These are phyloP conservation scores for Drosophila helvetica DNA, from an alignment of 2,888 invertebrate genomes.

Conservation along the genomic window DNA sequence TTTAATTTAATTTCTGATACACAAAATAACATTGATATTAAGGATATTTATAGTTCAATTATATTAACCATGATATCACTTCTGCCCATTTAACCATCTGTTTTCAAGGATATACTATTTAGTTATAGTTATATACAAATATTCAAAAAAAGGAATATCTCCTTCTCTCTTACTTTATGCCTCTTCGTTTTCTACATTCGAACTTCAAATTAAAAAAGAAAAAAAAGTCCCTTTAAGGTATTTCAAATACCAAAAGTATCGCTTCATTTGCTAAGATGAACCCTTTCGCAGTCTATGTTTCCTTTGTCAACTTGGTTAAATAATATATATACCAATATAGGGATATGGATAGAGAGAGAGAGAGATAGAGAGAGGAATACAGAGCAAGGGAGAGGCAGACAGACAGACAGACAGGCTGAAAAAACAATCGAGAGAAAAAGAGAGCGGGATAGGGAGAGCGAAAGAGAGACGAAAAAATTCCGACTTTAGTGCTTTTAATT, in stretches of 20 bases:
- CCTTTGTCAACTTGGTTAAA: not conserved
- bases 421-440: slow-evolving; percentile 28
- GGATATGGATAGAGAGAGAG: not conserved
- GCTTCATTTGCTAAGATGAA: not conserved
- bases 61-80: too few species aligned
- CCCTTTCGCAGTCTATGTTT: not conserved
- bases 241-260: not conserved
- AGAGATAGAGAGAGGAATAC: slow-evolving; percentile 40
- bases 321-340: not conserved
- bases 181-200: not conserved
- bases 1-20: too few species aligned
- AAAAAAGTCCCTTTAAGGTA: not conserved
- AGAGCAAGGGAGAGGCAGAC: slow-evolving; percentile 28
- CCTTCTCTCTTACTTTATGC: not conserved
- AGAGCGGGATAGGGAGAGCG: slow-evolving; percentile 64
- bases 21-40: too few species aligned
- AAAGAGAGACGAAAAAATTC: slow-evolving; percentile 81
- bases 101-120: not conserved
- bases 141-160: too few species aligned
- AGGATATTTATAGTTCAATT: too few species aligned
- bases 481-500: slow-evolving; percentile 84
- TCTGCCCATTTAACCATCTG: too few species aligned
- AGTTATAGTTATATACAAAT: too few species aligned
- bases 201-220: not conserved
- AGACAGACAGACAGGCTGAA: slow-evolving; percentile 15